Base-by-base conservation (phyloP, 1,140 invertebrate species). In the Pseudomyrmex dendroicus region DNA sequence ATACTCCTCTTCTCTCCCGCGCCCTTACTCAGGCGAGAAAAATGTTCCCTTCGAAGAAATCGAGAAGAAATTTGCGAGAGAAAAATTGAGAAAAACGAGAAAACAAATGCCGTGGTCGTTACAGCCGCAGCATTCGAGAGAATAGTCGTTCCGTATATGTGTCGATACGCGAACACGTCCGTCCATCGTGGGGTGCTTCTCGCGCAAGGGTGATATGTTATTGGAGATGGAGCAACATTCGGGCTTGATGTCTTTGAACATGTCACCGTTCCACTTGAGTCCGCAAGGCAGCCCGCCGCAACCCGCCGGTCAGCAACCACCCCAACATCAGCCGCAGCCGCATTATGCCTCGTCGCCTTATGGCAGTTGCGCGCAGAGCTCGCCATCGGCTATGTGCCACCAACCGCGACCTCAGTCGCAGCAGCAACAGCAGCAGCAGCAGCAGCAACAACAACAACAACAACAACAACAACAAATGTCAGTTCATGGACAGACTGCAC, bases 191-290 rank as follows among this genome's bases (percentile, higher is more conserved):
- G 74, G 83, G 64, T 87, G 59, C 90, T 93, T 93, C 48, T 77
- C 61, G 94, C 94, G 85, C 91, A 93, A 94, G 93, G 93, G 95
- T 95, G 95, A 95, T 95, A 96, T 97, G 96, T 96, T 97, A 96
- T 96, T 96, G 95, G 96, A 97, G 94, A 97, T 97, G 96, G 96
- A 97, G 95, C 96, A 97, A 94, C 96, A 97, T 94, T 96, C 97
- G 95, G 96, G 96, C 95, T 95, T 97, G 93, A 96, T 97, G 95
- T 97, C 97, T 93, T 95, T 97, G 89, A 97, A 97, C 95, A 97
- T 98, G 96, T 97, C 97, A 93, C 96, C 97, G 85, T 96, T 96
- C 93, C 96, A 96, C 91, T 94, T 97, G 92, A 96, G 96, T 91
- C 96, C 97, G 50, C 94, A 94, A 89, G 96, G 96, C 89, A 96